These are phyloP conservation scores for Theodoxus fluviatilis DNA, from an alignment of 2,888 invertebrate genomes.

Conservation along the genomic window DNA sequence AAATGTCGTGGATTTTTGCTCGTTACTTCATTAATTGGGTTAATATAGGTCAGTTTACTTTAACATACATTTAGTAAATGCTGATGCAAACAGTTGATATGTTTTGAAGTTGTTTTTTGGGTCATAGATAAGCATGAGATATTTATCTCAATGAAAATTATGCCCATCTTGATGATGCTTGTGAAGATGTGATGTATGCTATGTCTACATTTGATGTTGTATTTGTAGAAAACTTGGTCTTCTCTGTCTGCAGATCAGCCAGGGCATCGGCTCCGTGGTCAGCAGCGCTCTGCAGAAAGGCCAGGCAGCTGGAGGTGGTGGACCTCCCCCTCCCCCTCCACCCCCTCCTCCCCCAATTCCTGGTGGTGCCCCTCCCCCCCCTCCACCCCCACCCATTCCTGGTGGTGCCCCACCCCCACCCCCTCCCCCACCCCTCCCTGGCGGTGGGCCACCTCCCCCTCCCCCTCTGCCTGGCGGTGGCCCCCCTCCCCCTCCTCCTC, in stretches of 20 bases:
- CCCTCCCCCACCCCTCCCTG: conserved; percentile 57
- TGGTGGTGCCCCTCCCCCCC: conserved; percentile 41
- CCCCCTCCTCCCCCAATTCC: conserved; percentile 26
- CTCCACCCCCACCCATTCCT: conserved; percentile 38
- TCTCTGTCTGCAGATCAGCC: conserved; percentile 43
- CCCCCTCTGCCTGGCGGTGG: conserved; percentile 68
- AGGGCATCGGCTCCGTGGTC: conserved; percentile 47
- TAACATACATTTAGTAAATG: too few relatives aligned
- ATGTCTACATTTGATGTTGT: too few relatives aligned
- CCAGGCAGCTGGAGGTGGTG: conserved; percentile 24
- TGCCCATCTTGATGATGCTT: too few relatives aligned
- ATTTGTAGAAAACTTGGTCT: too few relatives aligned
- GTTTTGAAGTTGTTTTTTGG: too few relatives aligned
- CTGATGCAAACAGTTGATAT: too few relatives aligned
- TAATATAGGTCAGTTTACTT: too few relatives aligned
- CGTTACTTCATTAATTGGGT: too few relatives aligned
- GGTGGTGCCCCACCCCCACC: conserved; percentile 48
- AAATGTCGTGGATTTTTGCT: too few relatives aligned
- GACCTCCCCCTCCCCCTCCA: conserved; percentile 40
- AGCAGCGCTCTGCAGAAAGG: conserved; percentile 33
- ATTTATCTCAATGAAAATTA: too few relatives aligned
- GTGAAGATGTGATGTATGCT: too few relatives aligned
- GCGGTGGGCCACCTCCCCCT: conserved; percentile 49
- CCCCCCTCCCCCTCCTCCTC: conserved; percentile 69
- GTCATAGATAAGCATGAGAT: too few relatives aligned